Conservation (phyloP, 2,888 invertebrate species). For the Choreutis nemorana region DNA sequence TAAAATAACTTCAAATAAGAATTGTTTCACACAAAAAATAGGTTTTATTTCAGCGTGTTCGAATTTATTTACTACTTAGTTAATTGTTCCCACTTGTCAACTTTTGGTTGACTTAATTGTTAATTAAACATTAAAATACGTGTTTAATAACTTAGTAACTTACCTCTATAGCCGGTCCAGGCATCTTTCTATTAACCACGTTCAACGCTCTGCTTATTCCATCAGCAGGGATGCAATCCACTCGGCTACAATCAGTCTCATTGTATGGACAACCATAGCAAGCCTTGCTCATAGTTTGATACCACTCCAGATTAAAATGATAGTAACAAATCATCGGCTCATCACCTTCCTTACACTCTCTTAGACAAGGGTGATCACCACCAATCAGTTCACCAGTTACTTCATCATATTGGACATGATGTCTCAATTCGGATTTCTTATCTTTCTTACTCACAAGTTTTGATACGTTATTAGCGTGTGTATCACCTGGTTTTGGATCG, state of each 20-base stretch:
- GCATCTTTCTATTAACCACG: constrained; percentile 86
- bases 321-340: constrained; percentile 76
- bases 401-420: constrained; percentile 47
- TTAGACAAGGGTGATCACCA: constrained; percentile 68
- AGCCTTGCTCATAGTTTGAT: constrained; percentile 87
- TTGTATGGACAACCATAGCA: constrained; percentile 85
- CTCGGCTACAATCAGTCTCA: constrained; percentile 75
- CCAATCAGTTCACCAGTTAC: constrained; percentile 49
- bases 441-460: constrained; percentile 18
- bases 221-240: constrained; percentile 86
- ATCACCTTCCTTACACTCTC: constrained; percentile 69
- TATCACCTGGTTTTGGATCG: constrained; percentile 10
- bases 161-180: constrained; percentile 87
- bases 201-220: constrained; percentile 79
- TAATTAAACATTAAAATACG: too few relatives aligned
- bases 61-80: too few relatives aligned
- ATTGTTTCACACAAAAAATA: too few relatives aligned
- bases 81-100: too few relatives aligned
- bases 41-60: too few relatives aligned
- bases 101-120: too few relatives aligned
- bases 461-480: constrained; percentile 22
- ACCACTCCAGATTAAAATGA: constrained; percentile 81
- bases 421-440: constrained; percentile 31
- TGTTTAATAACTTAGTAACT: too few relatives aligned
- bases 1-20: too few relatives aligned